A percentile compares a stretch with the other conserved stretches of the same genome.
Conservation (phyloP, 53 echinoderm and acorn worm genomes). For the Echinarachnius parma region DNA sequence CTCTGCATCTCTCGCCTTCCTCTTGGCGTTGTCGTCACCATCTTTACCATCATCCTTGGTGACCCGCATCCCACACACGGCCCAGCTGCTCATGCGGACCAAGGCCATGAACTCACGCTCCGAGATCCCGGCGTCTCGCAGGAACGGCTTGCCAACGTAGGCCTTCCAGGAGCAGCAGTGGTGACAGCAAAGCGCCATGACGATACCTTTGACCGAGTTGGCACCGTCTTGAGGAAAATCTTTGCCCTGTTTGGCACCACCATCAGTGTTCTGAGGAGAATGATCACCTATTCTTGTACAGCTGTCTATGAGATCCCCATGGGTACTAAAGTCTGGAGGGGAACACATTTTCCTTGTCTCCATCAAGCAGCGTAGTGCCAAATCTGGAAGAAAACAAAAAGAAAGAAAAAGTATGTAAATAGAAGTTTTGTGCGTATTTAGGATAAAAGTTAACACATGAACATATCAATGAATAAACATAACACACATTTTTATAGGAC, state of each 20-base stretch:
- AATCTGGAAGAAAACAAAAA: neutral
- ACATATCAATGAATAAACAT: too few species aligned
- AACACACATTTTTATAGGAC: too few species aligned
- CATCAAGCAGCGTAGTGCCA: conserved; percentile 30
- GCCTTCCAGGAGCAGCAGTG: conserved; percentile 61
- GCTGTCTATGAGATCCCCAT: neutral
- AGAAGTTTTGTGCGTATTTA: too few species aligned
- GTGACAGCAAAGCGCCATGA: conserved; percentile 72
- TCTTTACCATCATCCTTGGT: neutral
- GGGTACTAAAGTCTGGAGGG: neutral
- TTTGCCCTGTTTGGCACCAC: neutral
- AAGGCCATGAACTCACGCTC: conserved; percentile 48
- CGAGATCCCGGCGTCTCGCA: conserved; percentile 24
- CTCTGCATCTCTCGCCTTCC: neutral
- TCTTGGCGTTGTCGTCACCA: too few species aligned
- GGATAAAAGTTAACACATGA: too few species aligned
- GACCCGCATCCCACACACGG: conserved; percentile 43
- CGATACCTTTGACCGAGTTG: conserved; percentile 34
- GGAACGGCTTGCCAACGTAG: conserved; percentile 59
- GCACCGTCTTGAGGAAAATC: neutral
- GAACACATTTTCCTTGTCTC: neutral
- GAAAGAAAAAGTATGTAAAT: too few species aligned
- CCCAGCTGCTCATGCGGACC: conserved; percentile 64
- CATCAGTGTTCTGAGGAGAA: neutral
- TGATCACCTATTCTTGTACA: too few species aligned